Evolutionary conservation across 2,797 vertebrate species (phyloP).

Genomic region (Otus scops): DNA sequence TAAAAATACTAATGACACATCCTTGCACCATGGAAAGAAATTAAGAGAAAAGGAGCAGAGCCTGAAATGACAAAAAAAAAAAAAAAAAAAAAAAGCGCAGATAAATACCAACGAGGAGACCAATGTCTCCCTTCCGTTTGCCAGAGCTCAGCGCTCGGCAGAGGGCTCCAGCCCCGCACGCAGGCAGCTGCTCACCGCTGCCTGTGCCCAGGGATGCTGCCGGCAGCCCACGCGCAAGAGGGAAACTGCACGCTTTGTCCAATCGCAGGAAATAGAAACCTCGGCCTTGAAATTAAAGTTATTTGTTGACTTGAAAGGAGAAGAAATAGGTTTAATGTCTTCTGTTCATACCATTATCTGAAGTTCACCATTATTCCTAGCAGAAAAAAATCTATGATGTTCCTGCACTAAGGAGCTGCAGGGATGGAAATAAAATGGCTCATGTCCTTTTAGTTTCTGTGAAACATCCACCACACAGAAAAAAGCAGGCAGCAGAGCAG

Average conservation of each 20-base stretch:
- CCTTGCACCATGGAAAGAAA: neutral
- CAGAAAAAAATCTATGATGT: neutral
- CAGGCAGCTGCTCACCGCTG: neutral
- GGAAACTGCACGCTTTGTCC: neutral
- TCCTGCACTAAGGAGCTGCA: neutral
- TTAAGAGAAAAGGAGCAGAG: neutral
- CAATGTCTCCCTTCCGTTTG: rapidly evolving
- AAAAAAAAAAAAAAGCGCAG: rapidly evolving
- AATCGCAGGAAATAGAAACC: rapidly evolving
- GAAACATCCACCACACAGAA: neutral
- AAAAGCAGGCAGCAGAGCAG: neutral
- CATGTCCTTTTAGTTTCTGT: neutral
- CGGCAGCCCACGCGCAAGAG: rapidly evolving
- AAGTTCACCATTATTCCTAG: neutral
- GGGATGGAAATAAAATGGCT: slow-evolving; percentile 1
- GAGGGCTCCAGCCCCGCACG: neutral
- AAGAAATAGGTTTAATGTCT: neutral
- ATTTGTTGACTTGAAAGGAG: neutral
- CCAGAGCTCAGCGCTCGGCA: neutral
- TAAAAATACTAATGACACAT: rapidly evolving
- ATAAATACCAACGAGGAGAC: neutral
- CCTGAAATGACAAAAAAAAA: neutral
- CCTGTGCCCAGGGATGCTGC: neutral
- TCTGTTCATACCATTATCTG: neutral
- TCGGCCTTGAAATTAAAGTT: neutral